Evolutionary conservation across 2,797 vertebrate species (phyloP), one percentile per base, ranked within the genome.

Genomic region (Pyrocephalus nanus): DNA sequence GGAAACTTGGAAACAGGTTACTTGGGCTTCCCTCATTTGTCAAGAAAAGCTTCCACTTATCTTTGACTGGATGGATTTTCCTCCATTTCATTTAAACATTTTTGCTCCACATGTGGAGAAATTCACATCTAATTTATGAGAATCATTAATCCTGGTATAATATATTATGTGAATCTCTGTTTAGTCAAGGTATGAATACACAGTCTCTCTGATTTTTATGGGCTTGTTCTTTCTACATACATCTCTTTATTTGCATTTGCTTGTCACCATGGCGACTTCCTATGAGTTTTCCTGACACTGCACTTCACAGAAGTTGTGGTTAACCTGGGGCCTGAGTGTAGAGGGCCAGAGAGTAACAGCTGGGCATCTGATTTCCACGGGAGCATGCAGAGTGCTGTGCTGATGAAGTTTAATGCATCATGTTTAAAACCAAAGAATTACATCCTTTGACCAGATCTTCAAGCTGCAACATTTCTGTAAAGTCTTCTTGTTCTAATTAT

Each of bases 1-100:
- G 32, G 42, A 75, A 93, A 86, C 61, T 80, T 72, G 65, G 30
- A 65, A 93, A 74, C 48, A 86, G 82, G 85, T 91, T 84, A 91
- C 32, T 90, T 66, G 30, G 79, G 38, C 51, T 91, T 91, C 38
- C 62, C 42, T 72, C 62, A n/a, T 45, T 81, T 92, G 43, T 55
- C 36, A 78, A 55, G 70, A 45, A 84, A 91, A 88, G 26, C n/a
- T 86, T 88, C 72, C 55, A n/a, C 43, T 95, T 71, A 45, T 15
- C 26, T 75, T 55, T 27, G 15, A 45, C 36, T 88, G n/a, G 45
- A 42, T 84, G 34, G 26, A 51, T 89, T 95, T 88, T 65, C 29
- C 40, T 91, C 26, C n/a, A 20, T 79, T 88, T 67, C 25, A 86
- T 45, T 79, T 83, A 83, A 89, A 66, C 45, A 76, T 75, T 90